Evolutionary conservation across 2,113 vertebrate genomes (phyloP), one percentile per base, ranked within the genome.

Genomic region (Telmatochromis sp.): DNA sequence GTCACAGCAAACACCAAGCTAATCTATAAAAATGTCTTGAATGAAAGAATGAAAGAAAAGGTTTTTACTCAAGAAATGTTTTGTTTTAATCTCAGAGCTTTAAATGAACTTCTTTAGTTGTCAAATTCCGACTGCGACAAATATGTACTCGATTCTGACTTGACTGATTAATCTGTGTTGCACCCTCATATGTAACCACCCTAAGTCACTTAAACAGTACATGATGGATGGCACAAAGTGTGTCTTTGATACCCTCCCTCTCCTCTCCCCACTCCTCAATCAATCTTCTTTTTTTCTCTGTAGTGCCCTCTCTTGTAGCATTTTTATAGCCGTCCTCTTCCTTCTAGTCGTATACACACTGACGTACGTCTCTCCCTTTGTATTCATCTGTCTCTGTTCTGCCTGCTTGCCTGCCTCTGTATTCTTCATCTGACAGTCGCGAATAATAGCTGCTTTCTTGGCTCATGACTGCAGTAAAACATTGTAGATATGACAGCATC

Each of bases 171-270:
- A 91, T 93, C 17, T 7, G 75, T 60, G 88, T 73, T 81, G 68
- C 82, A 45, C 17, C 79, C 85, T 90, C 88, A 87, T 51, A 81
- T 23, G 28, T 58, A 85, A 79, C 84, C 83, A 91, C 84, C 87
- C 84, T 35, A 26, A 92, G 84, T 83, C 88, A 80, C 89, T 93
- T 91, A 92, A 94, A 93, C 80, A 80, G 75, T 31, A 11, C 51
- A 68, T 94, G 93, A 94, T 93, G 86, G 91, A 94, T 95, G 91
- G 58, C 35, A 83, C 58, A 81, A 53, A 85, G 80, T 53, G 14
- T 8, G 26, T 83, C 85, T 84, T 80, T 82, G 79, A 93, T 88
- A 87, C 84, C 88, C 80, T 91, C 84, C 78, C 45, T 86, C 87
- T 88, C 73, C 57, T 75, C 75, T 83, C 81, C 86, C 51, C 14